Evolutionary conservation across 2,797 vertebrate genomes (phyloP).

Genomic region (Coregonus sp.): DNA sequence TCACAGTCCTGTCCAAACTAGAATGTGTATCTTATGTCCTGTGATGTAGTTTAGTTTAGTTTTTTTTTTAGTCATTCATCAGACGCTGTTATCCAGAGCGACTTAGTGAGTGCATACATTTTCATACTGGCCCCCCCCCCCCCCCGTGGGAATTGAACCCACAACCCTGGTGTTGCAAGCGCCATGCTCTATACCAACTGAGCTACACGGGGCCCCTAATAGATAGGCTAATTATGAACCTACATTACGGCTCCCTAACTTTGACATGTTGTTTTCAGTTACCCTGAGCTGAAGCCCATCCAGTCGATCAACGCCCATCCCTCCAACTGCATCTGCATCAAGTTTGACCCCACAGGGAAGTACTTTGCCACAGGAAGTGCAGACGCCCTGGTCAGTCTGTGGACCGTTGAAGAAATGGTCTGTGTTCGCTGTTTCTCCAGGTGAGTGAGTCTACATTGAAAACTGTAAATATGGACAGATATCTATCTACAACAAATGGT

Average conservation of each 20-base stretch:
- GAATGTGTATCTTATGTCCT: neutral
- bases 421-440: constrained; percentile 97
- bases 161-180: no score
- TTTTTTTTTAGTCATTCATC: no score
- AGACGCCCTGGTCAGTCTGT: constrained; percentile 94
- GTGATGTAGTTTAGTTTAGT: neutral
- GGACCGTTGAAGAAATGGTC: constrained; percentile 94
- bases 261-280: constrained; percentile 73
- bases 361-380: constrained; percentile 97
- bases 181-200: no score
- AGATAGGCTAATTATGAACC: neutral
- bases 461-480: neutral
- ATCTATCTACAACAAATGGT: neutral
- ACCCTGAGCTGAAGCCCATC: constrained; percentile 95
- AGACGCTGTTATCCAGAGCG: no score
- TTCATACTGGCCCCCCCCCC: no score
- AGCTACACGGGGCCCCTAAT: no score
- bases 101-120: no score
- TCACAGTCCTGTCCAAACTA: neutral
- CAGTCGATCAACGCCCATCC: constrained; percentile 98
- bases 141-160: no score
- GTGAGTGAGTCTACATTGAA: constrained; percentile 61
- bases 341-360: constrained; percentile 95
- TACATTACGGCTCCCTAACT: neutral
- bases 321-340: constrained; percentile 99